Evolutionary conservation across 1,140 invertebrate genomes (phyloP), one percentile per base, ranked within the genome.

Genomic region (Drosophila tristis): DNA sequence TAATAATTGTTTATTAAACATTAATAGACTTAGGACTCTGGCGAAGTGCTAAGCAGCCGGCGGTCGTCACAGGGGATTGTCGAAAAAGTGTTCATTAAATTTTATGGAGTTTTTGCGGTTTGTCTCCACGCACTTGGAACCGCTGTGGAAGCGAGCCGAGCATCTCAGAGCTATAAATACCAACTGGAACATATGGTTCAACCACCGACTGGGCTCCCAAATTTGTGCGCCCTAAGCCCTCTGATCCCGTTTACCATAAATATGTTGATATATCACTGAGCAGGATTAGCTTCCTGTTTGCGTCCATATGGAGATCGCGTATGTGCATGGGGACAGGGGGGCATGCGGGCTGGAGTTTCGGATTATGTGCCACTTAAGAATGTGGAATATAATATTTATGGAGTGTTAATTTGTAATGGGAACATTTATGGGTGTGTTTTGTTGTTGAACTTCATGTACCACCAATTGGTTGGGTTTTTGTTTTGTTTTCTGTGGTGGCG

Each of bases 1-100:
- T 89, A 90, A 89, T 89, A 89, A 89, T 89, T 89, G 84, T 89
- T 89, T 89, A 89, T 89, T 84, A 89, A 89, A 89, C 84, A 89
- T 84, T 84, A 84, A 89, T 58, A 67, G 75, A 54, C 62, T 72
- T 31, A 71, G 45, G 15, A n/a, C n/a, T 15, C 4, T 25, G 49
- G 62, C 53, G 60, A 82, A 81, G 72, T 86, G 75, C 66, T 77
- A 80, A 85, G 64, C 82, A 87, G 78, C 82, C 82, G 74, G 62
- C 54, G 56, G 57, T 66, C 74, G 55, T 65, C 64, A 70, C 59
- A 56, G 15, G 42, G 65, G 78, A 80, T 53, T 67, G 43, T 66
- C 48, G 53, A 57, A 43, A 54, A 65, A 79, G 72, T 67, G 74
- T 78, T 55, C 62, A 87, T 87, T 76, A 89, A 87, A 87, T 89